Conservation (phyloP, 1,140 invertebrate species). For the Ooceraea biroi region DNA sequence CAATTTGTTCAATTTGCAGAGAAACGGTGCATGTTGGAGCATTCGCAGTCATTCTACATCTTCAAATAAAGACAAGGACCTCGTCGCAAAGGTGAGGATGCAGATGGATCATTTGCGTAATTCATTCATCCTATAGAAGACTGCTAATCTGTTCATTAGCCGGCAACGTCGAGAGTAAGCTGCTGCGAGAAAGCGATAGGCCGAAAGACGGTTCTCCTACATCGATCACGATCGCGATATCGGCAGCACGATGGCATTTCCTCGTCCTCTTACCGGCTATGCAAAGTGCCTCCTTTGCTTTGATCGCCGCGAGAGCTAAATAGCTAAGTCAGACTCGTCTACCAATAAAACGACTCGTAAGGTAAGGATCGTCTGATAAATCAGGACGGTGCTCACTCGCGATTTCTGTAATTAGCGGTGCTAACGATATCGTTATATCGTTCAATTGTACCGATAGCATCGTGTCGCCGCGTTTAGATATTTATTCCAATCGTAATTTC, state of each 20-base stretch:
- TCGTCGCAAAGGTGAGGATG: neutral
- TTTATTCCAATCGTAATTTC: neutral
- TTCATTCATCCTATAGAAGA: conserved; percentile 43
- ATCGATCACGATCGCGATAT: conserved; percentile 51
- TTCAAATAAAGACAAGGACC: neutral
- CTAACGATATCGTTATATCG: neutral
- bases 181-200: conserved; percentile 41
- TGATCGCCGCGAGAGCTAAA: neutral
- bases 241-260: conserved; percentile 30
- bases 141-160: conserved; percentile 49
- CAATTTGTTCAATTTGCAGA: neutral
- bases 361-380: neutral
- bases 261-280: neutral
- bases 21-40: neutral
- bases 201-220: conserved; percentile 24
- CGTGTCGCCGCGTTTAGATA: too few relatives aligned
- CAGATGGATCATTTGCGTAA: conserved; percentile 34
- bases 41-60: neutral
- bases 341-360: neutral
- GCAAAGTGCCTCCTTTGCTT: neutral
- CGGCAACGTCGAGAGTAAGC: conserved; percentile 20
- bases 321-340: neutral
- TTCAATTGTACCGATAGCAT: neutral
- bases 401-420: neutral
- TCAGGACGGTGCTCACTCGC: neutral